Conservation (phyloP, 2,888 invertebrate genomes). For the Drosophila quinaria region DNA sequence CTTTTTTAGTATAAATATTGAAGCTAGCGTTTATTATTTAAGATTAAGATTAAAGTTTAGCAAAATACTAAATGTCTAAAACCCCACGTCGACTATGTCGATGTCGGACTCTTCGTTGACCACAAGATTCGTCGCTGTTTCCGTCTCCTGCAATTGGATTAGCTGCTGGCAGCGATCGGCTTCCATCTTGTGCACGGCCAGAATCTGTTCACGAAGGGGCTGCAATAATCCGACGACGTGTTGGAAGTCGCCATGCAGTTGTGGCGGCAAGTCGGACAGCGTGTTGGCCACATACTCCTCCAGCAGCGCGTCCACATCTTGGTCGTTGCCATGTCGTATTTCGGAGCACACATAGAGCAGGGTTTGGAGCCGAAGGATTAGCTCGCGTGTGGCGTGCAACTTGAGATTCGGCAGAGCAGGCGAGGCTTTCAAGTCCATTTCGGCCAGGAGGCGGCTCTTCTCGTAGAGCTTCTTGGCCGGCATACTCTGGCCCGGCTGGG, state of each 20-base stretch:
- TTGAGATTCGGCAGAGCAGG: background rate
- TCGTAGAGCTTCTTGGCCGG: slow-evolving; percentile 23
- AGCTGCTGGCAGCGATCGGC: slow-evolving; percentile 14
- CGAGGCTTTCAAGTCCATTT: slow-evolving; percentile 45
- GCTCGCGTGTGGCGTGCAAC: slow-evolving; percentile 5
- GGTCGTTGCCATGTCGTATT: slow-evolving; percentile 35
- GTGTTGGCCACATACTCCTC: slow-evolving; percentile 34
- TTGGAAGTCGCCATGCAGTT: slow-evolving; percentile 12
- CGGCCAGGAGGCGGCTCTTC: slow-evolving; percentile 51
- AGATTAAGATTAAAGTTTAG: background rate
- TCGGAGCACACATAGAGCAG: slow-evolving; percentile 50
- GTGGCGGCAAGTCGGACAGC: slow-evolving; percentile 24
- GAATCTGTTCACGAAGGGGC: slow-evolving; percentile 25
- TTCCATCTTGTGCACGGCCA: slow-evolving; percentile 2
- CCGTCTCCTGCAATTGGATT: slow-evolving; percentile 6
- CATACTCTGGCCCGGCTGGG: background rate
- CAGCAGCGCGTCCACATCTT: slow-evolving; percentile 38
- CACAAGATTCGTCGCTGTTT: background rate
- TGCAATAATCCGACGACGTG: slow-evolving; percentile 13
- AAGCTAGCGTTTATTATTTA: too few species aligned
- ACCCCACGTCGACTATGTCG: slow-evolving; percentile 24
- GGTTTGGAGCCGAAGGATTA: slow-evolving; percentile 52
- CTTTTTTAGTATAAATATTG: too few species aligned
- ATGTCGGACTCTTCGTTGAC: slow-evolving; percentile 24
- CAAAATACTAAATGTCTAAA: slow-evolving; percentile 18